Percentiles rank a stretch among this genome's conserved stretches.
These are phyloP conservation scores for Cyphomyrus plagiostoma DNA, from an alignment of 2,113 vertebrate species.

Conservation along the genomic window DNA sequence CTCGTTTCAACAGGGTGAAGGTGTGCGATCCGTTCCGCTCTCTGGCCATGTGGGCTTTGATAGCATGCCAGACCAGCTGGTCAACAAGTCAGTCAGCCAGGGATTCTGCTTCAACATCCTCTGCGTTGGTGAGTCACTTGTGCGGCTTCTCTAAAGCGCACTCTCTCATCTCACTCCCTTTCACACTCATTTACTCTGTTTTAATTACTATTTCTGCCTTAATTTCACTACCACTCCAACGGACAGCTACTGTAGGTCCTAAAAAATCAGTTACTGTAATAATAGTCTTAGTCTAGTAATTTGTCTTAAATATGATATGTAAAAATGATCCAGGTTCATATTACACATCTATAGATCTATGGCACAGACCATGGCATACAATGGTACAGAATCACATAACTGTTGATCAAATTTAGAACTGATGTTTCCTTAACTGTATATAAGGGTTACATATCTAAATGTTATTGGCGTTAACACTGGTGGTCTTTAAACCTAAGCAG, in stretches of 20 bases:
- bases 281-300: background rate
- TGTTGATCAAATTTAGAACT: background rate
- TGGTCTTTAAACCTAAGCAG: background rate
- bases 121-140: constrained; percentile 87
- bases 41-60: constrained; percentile 97
- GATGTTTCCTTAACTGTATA: background rate
- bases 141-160: background rate
- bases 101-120: constrained; percentile 99
- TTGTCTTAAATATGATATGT: background rate
- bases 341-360: background rate
- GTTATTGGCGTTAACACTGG: background rate
- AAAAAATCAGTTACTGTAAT: background rate
- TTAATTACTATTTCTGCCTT: background rate
- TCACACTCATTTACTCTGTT: background rate
- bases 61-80: constrained; percentile 99
- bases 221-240: background rate
- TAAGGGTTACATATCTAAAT: background rate
- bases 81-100: constrained; percentile 96
- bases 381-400: background rate
- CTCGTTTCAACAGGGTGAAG: constrained; percentile 72
- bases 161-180: background rate
- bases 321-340: background rate
- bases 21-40: constrained; percentile 81
- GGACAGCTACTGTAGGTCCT: background rate
- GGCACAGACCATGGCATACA: background rate